These are phyloP conservation scores for Tetanocera ferruginea DNA, from an alignment of 2,888 invertebrate genomes.

Conservation along the genomic window DNA sequence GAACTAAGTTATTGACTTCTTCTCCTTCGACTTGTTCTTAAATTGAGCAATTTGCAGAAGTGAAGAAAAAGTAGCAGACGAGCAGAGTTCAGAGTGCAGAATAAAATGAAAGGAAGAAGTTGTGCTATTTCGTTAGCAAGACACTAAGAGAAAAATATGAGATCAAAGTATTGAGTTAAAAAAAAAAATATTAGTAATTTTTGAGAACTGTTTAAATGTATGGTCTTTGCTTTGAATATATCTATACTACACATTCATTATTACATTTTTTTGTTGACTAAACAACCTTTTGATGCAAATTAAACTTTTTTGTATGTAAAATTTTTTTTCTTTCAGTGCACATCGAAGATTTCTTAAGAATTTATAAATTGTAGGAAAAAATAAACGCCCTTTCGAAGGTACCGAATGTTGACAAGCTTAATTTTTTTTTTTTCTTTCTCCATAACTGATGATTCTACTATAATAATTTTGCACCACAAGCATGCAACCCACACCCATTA, in stretches of 20 bases:
- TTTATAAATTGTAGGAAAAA: neutral
- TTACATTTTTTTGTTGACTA: neutral
- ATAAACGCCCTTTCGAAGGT: neutral
- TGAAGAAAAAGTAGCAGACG: conserved; percentile 32
- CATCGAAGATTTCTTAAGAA: too few relatives aligned
- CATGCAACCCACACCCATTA: neutral
- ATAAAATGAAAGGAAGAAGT: conserved; percentile 7
- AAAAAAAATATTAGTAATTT: too few relatives aligned
- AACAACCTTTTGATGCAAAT: too few relatives aligned
- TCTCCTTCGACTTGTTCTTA: conserved; percentile 36
- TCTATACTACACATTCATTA: neutral
- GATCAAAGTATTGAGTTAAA: neutral
- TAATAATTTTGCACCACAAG: neutral
- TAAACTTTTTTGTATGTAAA: too few relatives aligned
- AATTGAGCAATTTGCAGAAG: conserved; percentile 45
- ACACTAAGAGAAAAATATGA: conserved; percentile 21
- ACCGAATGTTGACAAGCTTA: neutral
- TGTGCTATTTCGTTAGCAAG: conserved; percentile 28
- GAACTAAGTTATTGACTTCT: conserved; percentile 29
- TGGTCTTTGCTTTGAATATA: too few relatives aligned
- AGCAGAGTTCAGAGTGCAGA: neutral
- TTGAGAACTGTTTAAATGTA: too few relatives aligned
- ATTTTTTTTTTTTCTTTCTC: neutral
- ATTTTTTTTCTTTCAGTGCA: neutral
- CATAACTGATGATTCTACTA: neutral